These are phyloP conservation scores for Drosophila melanica DNA, from an alignment of 1,140 invertebrate species.

Conservation along the genomic window DNA sequence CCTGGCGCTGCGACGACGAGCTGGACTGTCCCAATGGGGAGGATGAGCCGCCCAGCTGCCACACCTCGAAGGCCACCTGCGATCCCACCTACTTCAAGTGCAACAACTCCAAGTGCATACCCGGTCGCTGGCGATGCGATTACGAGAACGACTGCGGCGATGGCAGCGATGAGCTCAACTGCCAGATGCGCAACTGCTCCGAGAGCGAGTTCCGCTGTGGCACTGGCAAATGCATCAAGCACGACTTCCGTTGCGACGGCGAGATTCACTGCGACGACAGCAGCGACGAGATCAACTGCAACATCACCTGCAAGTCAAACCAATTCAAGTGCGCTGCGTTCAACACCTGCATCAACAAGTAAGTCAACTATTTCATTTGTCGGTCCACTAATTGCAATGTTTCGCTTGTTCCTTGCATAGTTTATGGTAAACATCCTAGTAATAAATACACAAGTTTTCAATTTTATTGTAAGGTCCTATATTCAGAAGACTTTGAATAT, in stretches of 20 bases:
- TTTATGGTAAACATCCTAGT: no score
- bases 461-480: no score
- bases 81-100: constrained; percentile 91
- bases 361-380: background rate
- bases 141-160: constrained; percentile 92
- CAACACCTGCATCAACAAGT: constrained; percentile 88
- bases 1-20: constrained; percentile 93
- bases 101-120: constrained; percentile 86
- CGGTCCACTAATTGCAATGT: no score
- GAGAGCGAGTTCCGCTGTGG: constrained; percentile 89
- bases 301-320: constrained; percentile 73
- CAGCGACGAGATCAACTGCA: constrained; percentile 88
- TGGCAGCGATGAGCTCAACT: constrained; percentile 88
- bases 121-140: constrained; percentile 92
- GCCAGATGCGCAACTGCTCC: constrained; percentile 88
- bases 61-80: constrained; percentile 86
- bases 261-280: constrained; percentile 89
- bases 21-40: constrained; percentile 89
- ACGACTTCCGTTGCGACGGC: constrained; percentile 88
- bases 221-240: constrained; percentile 89
- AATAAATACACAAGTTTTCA: no score
- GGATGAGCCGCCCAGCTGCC: constrained; percentile 88
- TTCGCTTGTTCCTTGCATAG: no score
- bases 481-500: no score
- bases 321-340: constrained; percentile 86